Base-by-base conservation (phyloP, 2,113 vertebrate genomes). In the Herpetotheres cachinnans region DNA sequence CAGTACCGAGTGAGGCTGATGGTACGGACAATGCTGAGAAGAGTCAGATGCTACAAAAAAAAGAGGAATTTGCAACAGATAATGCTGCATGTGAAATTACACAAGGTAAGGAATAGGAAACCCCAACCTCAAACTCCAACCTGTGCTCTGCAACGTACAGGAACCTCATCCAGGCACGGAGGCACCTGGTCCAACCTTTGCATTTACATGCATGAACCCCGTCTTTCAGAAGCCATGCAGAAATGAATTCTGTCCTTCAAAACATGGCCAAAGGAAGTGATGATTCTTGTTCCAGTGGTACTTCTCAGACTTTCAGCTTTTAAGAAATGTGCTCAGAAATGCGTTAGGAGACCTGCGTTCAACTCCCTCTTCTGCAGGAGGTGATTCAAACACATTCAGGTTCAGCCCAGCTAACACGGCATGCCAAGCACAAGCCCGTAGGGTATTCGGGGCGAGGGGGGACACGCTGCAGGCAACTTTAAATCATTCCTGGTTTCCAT, bases 91-190 rank as follows among this genome's bases (percentile, higher is more conserved):
- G 13, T 55, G 25, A 67, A 78, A 90, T 29, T 56, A n/a, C 11
- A 34, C 15, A 44, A 63, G 16, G 17, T 21, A 44, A 69, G 34
- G 36, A 74, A 70, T 0, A 78, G 49, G 16, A 89, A 86, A 42
- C 8, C 6, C 21, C 21, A n/a, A 4, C 8, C 19, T 74, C 26
- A 44, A 80, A 40, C 38, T 42, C 16, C 54, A 82, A 0, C 7
- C 18, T 59, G n/a, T 15, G 5, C 58, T 63, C 71, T 61, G 4
- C 22, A 63, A 30, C 1, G 0, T 10, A 76, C 24, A 55, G 65
- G 63, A 73, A 40, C 7, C 27, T 79, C 6, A 1, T 6, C 13
- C 30, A 13, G 44, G 26, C 47, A 56, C 0, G 0, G 30, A 44
- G 26, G 30, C 42, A 67, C 26, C 44, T 27, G 67, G 8, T 50